Conservation (phyloP, 2,888 invertebrate species). For the Hirtodrosophila alboralis region DNA sequence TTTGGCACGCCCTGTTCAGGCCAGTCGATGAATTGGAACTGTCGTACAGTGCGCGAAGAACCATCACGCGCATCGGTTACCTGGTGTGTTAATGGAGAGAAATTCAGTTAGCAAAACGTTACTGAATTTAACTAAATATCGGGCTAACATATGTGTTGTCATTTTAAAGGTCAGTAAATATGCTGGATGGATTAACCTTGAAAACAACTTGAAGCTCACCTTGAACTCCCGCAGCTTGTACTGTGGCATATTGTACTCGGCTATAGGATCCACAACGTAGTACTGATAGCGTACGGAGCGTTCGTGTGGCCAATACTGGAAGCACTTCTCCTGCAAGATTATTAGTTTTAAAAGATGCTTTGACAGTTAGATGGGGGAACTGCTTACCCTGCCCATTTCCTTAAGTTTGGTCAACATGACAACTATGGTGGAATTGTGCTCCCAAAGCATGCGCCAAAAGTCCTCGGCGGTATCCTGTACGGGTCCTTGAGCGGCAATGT, state of each 20-base stretch:
- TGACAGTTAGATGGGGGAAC: background rate
- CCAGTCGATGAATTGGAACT: constrained; percentile 99
- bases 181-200: no score
- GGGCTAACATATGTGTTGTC: no score
- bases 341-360: background rate
- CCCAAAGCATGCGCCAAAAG: constrained; percentile 99
- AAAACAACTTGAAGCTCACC: constrained; percentile 81
- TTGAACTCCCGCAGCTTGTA: constrained; percentile 99
- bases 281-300: constrained; percentile 98
- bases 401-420: constrained; percentile 99
- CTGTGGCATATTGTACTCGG: constrained; percentile 99
- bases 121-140: no score
- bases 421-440: constrained; percentile 99
- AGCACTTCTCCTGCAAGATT: constrained; percentile 95
- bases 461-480: constrained; percentile 98
- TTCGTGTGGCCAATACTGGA: constrained; percentile 99
- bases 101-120: no score
- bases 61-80: constrained; percentile 99
- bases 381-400: constrained; percentile 97
- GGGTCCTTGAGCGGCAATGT: constrained; percentile 99
- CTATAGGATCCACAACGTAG: constrained; percentile 99
- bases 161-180: no score
- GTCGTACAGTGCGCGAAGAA: constrained; percentile 96
- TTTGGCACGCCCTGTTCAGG: constrained; percentile 98
- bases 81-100: constrained; percentile 72